A percentile compares a stretch with the other conserved stretches of the same genome.
phyloP scores from a whole-genome alignment of 1,140 invertebrate species.

The Scaptomyza hsui region DNA sequence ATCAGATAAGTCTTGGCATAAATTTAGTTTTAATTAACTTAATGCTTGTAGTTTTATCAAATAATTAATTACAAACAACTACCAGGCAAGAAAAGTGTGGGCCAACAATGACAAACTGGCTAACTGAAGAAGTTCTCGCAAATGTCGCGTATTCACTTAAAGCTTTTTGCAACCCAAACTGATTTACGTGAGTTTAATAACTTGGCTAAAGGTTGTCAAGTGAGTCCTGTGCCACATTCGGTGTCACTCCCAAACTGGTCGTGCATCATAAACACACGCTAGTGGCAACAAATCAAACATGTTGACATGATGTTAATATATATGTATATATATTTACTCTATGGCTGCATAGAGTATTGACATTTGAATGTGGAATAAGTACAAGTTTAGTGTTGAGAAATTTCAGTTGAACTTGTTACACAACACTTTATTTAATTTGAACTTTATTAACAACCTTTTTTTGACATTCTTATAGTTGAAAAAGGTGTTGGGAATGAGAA shows the following conservation, averaged over 20 bases:
- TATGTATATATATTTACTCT: too few species aligned
- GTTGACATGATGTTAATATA: too few species aligned
- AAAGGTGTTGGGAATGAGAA: too few species aligned
- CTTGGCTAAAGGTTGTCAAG: slow-evolving; percentile 12
- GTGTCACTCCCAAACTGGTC: slow-evolving; percentile 24
- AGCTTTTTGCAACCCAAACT: slow-evolving; percentile 20
- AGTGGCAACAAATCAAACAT: slow-evolving; percentile 41
- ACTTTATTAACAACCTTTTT: too few species aligned
- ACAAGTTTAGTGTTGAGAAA: slow-evolving; percentile 3
- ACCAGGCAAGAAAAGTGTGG: slow-evolving; percentile 16
- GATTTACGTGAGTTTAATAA: slow-evolving; percentile 50
- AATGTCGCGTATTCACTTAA: slow-evolving; percentile 19
- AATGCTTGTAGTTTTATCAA: slow-evolving; percentile 79
- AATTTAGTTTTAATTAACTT: slow-evolving; percentile 77
- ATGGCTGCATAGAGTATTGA: too few species aligned
- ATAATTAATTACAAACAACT: slow-evolving; percentile 70
- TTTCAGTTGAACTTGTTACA: not conserved
- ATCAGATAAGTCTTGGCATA: slow-evolving; percentile 73
- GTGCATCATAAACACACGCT: too few species aligned
- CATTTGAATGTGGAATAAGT: too few species aligned
- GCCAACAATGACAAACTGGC: slow-evolving; percentile 17
- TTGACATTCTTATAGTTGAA: too few species aligned
- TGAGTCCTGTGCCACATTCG: slow-evolving; percentile 16
- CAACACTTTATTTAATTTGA: too few species aligned
- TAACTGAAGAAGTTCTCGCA: slow-evolving; percentile 17